Base-by-base conservation (phyloP, 2,797 vertebrate genomes). In the Acestrorhynchus altus region DNA sequence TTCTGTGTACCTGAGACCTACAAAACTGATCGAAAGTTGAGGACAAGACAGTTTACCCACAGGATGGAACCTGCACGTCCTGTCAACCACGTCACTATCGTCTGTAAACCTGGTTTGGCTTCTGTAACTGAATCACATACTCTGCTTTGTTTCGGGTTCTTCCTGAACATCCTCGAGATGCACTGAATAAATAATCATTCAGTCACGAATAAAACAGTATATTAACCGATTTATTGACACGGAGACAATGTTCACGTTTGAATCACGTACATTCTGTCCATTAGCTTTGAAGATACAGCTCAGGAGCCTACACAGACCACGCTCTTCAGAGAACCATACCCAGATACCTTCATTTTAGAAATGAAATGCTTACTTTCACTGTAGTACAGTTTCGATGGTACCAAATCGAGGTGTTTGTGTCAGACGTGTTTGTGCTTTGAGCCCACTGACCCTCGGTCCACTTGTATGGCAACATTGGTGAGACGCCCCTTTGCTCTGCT, bases 401-500 rank as follows among this genome's bases (percentile, higher is more conserved):
- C n/a, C n/a, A n/a, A n/a, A n/a, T n/a, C n/a, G n/a, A n/a, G n/a
- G n/a, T n/a, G n/a, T n/a, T n/a, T n/a, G n/a, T n/a, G n/a, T n/a
- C n/a, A n/a, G n/a, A 35, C 31, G 6, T 35, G 31, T 35, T 59
- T 57, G 24, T 28, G 56, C 47, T 56, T 4, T 56, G 26, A 26
- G 12, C 49, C 8, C 0, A 4, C 5, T 26, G 20, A 20, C 20
- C 31, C 35, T 60, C 28, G 18, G 26, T 35, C 57, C 57, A 31
- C 57, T 60, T 51, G 47, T n/a, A 16, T n/a, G 49, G 49, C 8
- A 3, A 16, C n/a, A 20, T 16, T 22, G n/a, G 54, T 15, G 26
- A 59, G 12, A 8, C 7, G 39, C 20, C 49, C 67, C 75, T 81
- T 81, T 77, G 57, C 18, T 51, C 71, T 47, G 63, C 9, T 77